Evolutionary conservation across 2,797 vertebrate species (phyloP), one percentile per base, ranked within the genome.

Genomic region (Pipistrellus nathusii): DNA sequence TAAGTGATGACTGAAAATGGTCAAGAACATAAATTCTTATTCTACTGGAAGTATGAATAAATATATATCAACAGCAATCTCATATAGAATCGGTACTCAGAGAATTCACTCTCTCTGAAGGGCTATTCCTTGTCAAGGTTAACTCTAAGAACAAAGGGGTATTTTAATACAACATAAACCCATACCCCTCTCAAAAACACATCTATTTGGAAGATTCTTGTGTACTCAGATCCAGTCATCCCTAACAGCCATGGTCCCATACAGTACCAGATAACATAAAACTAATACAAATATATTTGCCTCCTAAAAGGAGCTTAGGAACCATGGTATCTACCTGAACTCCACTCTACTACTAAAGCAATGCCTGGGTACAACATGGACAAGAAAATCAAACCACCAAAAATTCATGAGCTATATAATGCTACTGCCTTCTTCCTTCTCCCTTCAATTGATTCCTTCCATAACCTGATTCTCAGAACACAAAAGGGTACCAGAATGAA

Each of bases 1-100:
- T 94, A 83, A 89, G 80, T 32, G 3, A 30, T 82, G 69, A 73
- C 44, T 88, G 35, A 83, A 90, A 92, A 88, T 92, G 72, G 20
- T 3, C 23, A 93, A 72, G 3, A 80, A 72, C 5, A 18, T 68
- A 84, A 93, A 41, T 94, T 91, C 21, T 91, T 85, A 41, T 72
- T 92, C 30, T 27, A 53, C 41, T 73, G 35, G 95, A 88, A 92
- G 1, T 14, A 69, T 62, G 23, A 84, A 69, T 66, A 91, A 90
- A 27, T 75, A 80, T 69, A 69, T 88, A 71, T 46, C 68, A 64
- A 83, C 0, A 30, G 55, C 6, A 69, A 53, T 53, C 27, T 55
- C 51, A 48, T 46, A 20, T 78, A 25, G 20, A 77, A 66, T 72
- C 35, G 46, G n/a, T n/a, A 59, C 35, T 81, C 68, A 90, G 21